Conservation (phyloP, 2,888 invertebrate genomes). For the Liodrosophila aerea region DNA sequence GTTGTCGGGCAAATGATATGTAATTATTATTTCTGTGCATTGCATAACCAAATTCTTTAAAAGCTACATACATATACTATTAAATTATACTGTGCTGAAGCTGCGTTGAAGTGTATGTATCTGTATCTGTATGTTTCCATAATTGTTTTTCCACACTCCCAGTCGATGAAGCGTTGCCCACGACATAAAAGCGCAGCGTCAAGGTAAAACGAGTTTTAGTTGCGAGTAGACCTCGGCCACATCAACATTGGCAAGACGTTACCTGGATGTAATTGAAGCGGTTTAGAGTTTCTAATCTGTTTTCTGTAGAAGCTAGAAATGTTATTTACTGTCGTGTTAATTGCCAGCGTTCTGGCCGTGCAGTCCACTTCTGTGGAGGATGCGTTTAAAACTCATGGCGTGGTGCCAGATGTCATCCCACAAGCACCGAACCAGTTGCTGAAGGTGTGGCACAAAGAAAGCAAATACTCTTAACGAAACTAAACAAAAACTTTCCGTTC, state of each 20-base stretch:
- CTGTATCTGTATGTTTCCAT: too few relatives aligned
- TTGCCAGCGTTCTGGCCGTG: constrained; percentile 32
- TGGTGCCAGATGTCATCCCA: constrained; percentile 71
- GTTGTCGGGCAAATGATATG: constrained; percentile 84
- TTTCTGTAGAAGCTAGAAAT: constrained; percentile 30
- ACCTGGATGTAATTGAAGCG: constrained; percentile 5
- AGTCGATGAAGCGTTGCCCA: constrained; percentile 1
- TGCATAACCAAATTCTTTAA: too few relatives aligned
- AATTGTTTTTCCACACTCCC: not conserved
- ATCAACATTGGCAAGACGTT: not conserved
- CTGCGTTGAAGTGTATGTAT: not conserved
- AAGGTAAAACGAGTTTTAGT: constrained; percentile 63
- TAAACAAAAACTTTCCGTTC: constrained; percentile 26
- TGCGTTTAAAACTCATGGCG: constrained; percentile 85
- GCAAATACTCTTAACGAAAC: not conserved
- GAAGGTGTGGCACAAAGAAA: constrained; percentile 35
- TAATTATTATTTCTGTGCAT: not conserved
- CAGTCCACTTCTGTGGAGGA: constrained; percentile 45
- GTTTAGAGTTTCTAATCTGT: not conserved
- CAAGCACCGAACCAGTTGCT: constrained; percentile 56
- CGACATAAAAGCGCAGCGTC: constrained; percentile 34
- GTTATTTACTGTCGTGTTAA: constrained; percentile 27
- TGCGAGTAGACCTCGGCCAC: constrained; percentile 21
- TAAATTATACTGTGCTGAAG: not conserved
- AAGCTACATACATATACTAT: too few relatives aligned